Evolutionary conservation across 2,888 invertebrate species (phyloP).

Genomic region (Rhabditophanes sp.): DNA sequence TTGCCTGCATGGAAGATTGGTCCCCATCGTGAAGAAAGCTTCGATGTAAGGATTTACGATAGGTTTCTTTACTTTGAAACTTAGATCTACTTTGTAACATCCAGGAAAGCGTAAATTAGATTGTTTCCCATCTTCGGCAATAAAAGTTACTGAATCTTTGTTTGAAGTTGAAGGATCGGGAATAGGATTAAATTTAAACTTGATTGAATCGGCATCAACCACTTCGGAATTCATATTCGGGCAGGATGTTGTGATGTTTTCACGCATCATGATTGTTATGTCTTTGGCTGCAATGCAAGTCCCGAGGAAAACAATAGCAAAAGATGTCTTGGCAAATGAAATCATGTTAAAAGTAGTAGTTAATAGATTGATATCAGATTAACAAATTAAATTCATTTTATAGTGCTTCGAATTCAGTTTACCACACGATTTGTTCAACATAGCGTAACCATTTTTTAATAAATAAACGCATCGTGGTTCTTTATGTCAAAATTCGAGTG

Average conservation of each 20-base stretch:
- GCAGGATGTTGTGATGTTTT: conserved; percentile 12
- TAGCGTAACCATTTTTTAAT: too few species aligned
- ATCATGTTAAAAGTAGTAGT: too few species aligned
- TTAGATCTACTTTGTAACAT: conserved; percentile 25
- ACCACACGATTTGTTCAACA: too few species aligned
- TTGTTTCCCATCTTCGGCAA: conserved; percentile 13
- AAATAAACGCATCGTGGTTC: too few species aligned
- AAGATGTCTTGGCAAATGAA: too few species aligned
- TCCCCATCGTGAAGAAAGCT: conserved; percentile 27
- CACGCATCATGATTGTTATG: conserved; percentile 9
- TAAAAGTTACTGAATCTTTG: conserved; percentile 8
- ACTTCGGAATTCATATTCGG: conserved; percentile 20
- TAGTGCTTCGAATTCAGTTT: too few species aligned
- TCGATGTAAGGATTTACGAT: conserved; percentile 31
- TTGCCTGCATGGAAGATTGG: conserved; percentile 25
- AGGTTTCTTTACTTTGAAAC: conserved; percentile 20
- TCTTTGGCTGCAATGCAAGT: conserved; percentile 7
- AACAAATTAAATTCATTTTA: too few species aligned
- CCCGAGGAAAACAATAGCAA: too few species aligned
- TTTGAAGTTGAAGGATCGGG: conserved; percentile 7
- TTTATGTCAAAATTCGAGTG: too few species aligned
- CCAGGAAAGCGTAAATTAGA: conserved; percentile 23
- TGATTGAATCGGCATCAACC: conserved; percentile 19
- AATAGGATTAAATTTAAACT: conserved; percentile 21
- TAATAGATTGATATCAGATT: too few species aligned